Conservation (phyloP, 2,113 vertebrate genomes). For the Polypterus bichir region DNA sequence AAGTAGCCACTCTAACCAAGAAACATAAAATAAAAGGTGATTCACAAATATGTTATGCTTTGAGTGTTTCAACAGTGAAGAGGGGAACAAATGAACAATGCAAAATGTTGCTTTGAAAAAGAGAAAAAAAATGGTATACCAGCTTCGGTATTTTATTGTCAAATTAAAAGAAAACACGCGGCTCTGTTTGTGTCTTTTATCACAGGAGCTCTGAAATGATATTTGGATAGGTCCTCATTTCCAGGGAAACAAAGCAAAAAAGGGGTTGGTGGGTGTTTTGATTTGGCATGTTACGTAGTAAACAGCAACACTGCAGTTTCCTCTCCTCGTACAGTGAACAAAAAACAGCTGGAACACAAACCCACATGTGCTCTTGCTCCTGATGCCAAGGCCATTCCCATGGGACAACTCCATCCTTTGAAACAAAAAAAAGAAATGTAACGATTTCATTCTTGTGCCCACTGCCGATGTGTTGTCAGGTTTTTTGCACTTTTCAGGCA, state of each 20-base stretch:
- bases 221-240: conserved; percentile 4
- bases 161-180: conserved; percentile 48
- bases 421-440: conserved; percentile 20
- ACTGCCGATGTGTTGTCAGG: conserved; percentile 18
- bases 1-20: conserved; percentile 25
- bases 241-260: not conserved
- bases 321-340: conserved; percentile 26
- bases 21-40: not conserved
- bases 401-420: not conserved
- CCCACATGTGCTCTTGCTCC: conserved; percentile 42
- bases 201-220: conserved; percentile 30
- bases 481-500: conserved; percentile 26
- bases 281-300: conserved; percentile 36
- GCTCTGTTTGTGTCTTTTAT: conserved; percentile 39
- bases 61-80: conserved; percentile 32
- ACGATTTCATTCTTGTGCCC: conserved; percentile 14
- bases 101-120: conserved; percentile 33
- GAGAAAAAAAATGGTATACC: conserved; percentile 32
- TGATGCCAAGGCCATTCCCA: conserved; percentile 34
- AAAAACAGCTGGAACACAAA: conserved; percentile 46
- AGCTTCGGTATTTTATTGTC: no score
- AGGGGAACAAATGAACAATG: conserved; percentile 30
- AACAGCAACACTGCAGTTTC: conserved; percentile 42
- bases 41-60: conserved; percentile 28
- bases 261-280: conserved; percentile 20